Percentiles rank a stretch among this genome's conserved stretches.
Evolutionary conservation across 1,140 invertebrate genomes (phyloP).

Genomic region (Neotoxoptera formosana): DNA sequence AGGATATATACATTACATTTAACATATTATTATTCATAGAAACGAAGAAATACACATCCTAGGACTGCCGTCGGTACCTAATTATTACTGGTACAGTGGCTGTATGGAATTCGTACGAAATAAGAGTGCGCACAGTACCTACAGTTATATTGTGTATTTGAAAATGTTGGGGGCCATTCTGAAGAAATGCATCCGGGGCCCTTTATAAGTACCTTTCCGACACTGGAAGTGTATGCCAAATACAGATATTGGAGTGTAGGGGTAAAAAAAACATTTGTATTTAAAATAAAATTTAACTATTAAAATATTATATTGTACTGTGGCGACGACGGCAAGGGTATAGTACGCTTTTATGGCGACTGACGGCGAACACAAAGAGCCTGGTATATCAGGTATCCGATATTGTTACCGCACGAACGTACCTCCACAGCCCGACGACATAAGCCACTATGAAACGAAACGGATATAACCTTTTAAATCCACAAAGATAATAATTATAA

Average conservation of each 20-base stretch:
- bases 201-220: no score
- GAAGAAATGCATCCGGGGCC: no score
- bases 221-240: no score
- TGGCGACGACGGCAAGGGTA: not conserved
- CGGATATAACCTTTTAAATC: not conserved
- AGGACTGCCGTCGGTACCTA: not conserved
- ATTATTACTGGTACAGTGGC: not conserved
- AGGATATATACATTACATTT: no score
- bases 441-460: not conserved
- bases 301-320: not conserved
- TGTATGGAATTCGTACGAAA: no score
- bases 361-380: not conserved
- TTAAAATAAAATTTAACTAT: not conserved
- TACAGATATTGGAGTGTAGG: not conserved
- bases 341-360: not conserved
- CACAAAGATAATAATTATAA: not conserved
- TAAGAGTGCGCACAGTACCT: no score
- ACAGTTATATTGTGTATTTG: no score
- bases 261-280: not conserved
- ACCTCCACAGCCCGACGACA: no score
- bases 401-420: not conserved
- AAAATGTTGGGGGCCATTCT: no score
- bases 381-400: not conserved
- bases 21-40: no score
- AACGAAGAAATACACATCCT: not conserved